Evolutionary conservation across 2,113 vertebrate species (phyloP).

Genomic region (Nicator chloris): DNA sequence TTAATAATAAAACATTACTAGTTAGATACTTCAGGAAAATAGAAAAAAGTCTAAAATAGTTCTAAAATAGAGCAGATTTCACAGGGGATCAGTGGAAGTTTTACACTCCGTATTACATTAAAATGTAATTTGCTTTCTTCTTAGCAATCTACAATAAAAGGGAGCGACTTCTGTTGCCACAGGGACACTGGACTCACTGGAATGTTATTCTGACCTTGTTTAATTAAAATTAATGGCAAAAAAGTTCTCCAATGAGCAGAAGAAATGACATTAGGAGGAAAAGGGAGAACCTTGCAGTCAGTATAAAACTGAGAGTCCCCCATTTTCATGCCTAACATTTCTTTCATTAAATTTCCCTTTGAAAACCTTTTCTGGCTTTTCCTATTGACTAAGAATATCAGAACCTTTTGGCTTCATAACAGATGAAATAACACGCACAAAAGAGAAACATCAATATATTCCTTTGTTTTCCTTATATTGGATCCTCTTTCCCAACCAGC

Average conservation of each 20-base stretch:
- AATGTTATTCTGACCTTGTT: not conserved
- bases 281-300: not conserved
- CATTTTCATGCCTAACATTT: not conserved
- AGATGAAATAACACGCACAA: not conserved
- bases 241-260: not conserved
- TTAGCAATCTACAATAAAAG: not conserved
- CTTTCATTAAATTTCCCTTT: not conserved
- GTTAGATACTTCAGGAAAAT: not conserved
- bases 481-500: not conserved
- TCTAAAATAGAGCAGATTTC: not conserved
- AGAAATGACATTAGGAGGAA: not conserved
- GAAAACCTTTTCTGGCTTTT: not conserved
- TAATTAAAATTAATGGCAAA: not conserved
- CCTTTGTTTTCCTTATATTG: not conserved
- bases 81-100: not conserved
- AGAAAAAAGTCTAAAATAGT: not conserved
- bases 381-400: not conserved
- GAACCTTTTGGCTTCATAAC: not conserved
- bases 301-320: not conserved
- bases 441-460: not conserved
- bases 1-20: not conserved
- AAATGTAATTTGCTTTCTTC: not conserved
- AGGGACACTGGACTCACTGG: not conserved
- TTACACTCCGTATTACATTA: not conserved
- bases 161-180: not conserved